Evolutionary conservation across 2,797 vertebrate genomes (phyloP), one percentile per base, ranked within the genome.

Genomic region (Momotus momota): DNA sequence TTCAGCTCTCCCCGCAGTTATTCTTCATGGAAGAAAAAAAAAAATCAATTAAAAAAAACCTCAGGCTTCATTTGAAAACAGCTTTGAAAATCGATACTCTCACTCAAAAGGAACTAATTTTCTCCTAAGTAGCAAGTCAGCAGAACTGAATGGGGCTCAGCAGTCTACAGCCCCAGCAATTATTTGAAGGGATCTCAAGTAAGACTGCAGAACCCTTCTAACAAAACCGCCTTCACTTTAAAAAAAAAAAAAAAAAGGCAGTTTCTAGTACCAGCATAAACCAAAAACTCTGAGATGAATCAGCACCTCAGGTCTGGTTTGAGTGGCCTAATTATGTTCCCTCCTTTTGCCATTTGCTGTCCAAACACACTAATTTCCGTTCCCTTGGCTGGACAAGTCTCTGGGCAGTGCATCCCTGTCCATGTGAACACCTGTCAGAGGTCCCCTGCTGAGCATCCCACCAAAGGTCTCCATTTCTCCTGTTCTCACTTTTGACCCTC

Each of bases 281-380:
- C 6, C 3, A 40, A 74, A 21, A 66, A 55, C 19, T 29, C 35
- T 5, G 33, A 69, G 60, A 57, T 25, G 31, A 69, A 52, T 16
- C 18, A 29, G 10, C 14, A 1, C 41, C 45, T 5, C 12, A 69
- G 1, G 31, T 60, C 49, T 67, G 6, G 19, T 72, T 23, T 12
- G 23, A 69, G 67, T 4, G n/a, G 35, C 15, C n/a, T 17, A 7
- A 33, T 20, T 46, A 19, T 4, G 3, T 7, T 61, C 25, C 41
- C 19, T 73, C 27, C 66, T 31, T 49, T 35, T 35, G 49, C 27
- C 45, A 29, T 12, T 5, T 55, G 54, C 70, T 26, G 33, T 45
- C 26, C 19, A 8, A 10, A 20, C 0, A 17, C 3, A 2, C 19
- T 2, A 2, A 6, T 27, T 16, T 14, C 55, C 10, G 12, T 3